Conservation (phyloP, 2,888 invertebrate genomes). For the Zaprionus bogoriensis region DNA sequence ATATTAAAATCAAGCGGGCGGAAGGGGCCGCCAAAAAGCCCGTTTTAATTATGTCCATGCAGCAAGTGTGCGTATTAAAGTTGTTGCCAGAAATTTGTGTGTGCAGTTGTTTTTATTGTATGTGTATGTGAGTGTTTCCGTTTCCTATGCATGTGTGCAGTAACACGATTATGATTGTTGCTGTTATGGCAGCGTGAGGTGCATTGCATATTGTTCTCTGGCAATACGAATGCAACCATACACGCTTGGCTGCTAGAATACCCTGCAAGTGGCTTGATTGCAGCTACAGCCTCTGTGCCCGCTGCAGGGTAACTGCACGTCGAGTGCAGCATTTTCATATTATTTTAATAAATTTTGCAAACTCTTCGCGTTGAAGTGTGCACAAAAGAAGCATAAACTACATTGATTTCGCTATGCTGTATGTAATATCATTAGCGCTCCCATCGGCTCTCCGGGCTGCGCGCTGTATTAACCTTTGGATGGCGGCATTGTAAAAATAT, state of each 20-base stretch:
- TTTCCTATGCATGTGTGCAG: conserved; percentile 24
- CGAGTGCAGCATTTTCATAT: conserved; percentile 15
- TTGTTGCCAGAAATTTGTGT: conserved; percentile 15
- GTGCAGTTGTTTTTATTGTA: not conserved
- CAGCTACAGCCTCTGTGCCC: too few relatives aligned
- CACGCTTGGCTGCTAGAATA: not conserved
- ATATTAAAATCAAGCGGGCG: not conserved
- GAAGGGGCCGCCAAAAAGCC: not conserved
- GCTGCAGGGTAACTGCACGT: not conserved
- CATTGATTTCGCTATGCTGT: not conserved
- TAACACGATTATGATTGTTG: conserved; percentile 50
- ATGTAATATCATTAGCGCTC: conserved; percentile 25
- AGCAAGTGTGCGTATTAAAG: conserved; percentile 22
- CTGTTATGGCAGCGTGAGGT: conserved; percentile 27
- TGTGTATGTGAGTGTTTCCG: conserved; percentile 20
- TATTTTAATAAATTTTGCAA: conserved; percentile 33
- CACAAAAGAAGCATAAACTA: conserved; percentile 13
- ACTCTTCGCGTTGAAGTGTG: conserved; percentile 1
- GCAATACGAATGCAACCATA: not conserved
- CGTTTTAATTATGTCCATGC: conserved; percentile 23
- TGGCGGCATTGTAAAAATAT: conserved; percentile 28
- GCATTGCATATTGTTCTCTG: conserved; percentile 20
- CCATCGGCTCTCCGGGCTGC: too few relatives aligned
- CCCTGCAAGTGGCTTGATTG: too few relatives aligned
- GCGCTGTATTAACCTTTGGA: conserved; percentile 34